Conservation (phyloP, 2,113 vertebrate species). For the Menidia beryllina region DNA sequence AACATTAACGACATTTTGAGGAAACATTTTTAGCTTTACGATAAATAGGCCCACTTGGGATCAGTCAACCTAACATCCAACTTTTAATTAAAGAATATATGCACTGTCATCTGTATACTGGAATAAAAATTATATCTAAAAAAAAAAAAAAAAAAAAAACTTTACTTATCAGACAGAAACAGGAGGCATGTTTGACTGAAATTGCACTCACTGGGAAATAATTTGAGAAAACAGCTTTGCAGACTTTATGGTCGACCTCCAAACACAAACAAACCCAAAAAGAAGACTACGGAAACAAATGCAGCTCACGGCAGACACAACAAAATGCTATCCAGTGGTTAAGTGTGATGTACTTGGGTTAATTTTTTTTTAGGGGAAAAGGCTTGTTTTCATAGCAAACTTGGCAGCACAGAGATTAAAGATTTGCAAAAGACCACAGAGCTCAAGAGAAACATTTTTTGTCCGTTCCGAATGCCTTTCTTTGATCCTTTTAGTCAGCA, state of each 20-base stretch:
- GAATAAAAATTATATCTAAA: no score
- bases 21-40: no score
- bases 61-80: no score
- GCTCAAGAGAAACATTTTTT: not conserved
- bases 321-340: not conserved
- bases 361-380: not conserved
- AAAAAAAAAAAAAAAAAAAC: no score
- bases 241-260: not conserved
- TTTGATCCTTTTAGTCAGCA: not conserved
- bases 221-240: not conserved
- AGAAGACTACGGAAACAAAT: not conserved
- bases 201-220: not conserved
- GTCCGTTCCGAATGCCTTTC: not conserved
- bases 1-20: no score
- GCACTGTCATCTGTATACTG: no score
- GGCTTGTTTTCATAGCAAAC: slow-evolving; percentile 21
- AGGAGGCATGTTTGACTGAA: not conserved
- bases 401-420: not conserved
- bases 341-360: slow-evolving; percentile 4
- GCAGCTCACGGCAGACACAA: slow-evolving; percentile 3
- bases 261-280: slow-evolving; percentile 9
- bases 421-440: not conserved
- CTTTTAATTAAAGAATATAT: no score
- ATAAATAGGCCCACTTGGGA: no score
- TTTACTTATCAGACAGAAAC: not conserved